Base-by-base conservation (phyloP, 2,113 vertebrate genomes). In the Natator depressus region DNA sequence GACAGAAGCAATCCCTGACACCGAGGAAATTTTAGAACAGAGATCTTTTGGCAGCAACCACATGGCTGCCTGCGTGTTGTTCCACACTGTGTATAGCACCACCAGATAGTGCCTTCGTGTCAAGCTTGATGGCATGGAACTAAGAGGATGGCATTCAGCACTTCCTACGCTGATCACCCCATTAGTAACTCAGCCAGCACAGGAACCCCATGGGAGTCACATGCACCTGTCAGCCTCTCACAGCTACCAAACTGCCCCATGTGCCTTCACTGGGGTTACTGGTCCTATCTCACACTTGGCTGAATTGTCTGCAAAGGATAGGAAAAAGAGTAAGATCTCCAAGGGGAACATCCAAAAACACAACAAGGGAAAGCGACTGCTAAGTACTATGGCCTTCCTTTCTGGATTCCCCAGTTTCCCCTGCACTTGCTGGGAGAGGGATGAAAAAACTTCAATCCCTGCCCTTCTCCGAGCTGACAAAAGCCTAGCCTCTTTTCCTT, bases 301-400 rank as follows among this genome's bases (percentile, higher is more conserved):
- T 62, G 54, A 69, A 53, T 47, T 27, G 51, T 86, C 6, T 2
- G 25, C 17, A 59, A 83, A 55, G 76, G 54, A 20, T 42, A 86
- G 38, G 31, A 3, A 50, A 80, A 90, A 25, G 80, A 57, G 78
- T 69, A 1, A 72, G 49, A 78, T 11, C 35, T 57, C 50, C 47
- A 5, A 65, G 29, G 47, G 54, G 49, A 80, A 78, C 17, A 5
- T 1, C 38, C 79, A 84, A 62, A 20, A 84, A 55, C 20, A 9
- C 10, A 13, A 79, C 8, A 10, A 82, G 78, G 51, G 19, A 84
- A 88, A 94, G 65, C 57, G 91, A 88, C 86, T 93, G 75, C 82
- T 84, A 54, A 78, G 57, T 94, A 84, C 80, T 87, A 79, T 88
- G 93, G 93, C 82, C 80, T 90, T 65, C 29, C 90, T 87, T 91